Conservation (phyloP, 2,113 vertebrate species). For the Antechinus flavipes region DNA sequence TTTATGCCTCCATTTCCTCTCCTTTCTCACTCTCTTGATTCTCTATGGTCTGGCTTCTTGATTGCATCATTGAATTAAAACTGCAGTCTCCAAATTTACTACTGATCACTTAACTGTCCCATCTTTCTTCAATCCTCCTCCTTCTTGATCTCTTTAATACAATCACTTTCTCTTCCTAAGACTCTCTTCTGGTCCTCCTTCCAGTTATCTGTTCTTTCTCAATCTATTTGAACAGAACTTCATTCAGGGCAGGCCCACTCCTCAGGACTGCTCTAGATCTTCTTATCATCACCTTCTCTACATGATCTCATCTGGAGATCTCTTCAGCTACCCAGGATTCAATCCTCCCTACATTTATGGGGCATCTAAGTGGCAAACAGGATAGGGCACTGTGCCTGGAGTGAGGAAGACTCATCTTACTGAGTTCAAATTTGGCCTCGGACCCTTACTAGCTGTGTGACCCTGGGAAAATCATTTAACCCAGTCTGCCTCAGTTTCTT, state of each 20-base stretch:
- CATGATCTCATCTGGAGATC: neutral
- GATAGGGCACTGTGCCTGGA: neutral
- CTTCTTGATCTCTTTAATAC: neutral
- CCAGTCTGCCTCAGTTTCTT: no score
- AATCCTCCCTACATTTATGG: no score
- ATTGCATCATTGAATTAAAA: neutral
- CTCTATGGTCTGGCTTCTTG: neutral
- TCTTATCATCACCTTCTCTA: neutral
- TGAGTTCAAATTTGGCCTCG: neutral
- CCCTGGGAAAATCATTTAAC: neutral
- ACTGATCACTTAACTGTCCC: no score
- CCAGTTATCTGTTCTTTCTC: no score
- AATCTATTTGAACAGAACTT: no score
- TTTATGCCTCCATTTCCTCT: neutral
- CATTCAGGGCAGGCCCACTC: neutral
- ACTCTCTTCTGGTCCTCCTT: neutral
- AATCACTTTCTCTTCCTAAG: neutral
- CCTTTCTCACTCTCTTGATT: neutral
- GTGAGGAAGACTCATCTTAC: neutral
- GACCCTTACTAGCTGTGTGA: no score
- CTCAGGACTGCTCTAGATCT: neutral
- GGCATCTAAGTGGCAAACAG: neutral
- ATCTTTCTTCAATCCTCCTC: neutral
- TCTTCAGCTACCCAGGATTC: neutral
- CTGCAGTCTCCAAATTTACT: neutral